Base-by-base conservation (phyloP, 2,888 invertebrate genomes). In the Andricus quercusramuli region DNA sequence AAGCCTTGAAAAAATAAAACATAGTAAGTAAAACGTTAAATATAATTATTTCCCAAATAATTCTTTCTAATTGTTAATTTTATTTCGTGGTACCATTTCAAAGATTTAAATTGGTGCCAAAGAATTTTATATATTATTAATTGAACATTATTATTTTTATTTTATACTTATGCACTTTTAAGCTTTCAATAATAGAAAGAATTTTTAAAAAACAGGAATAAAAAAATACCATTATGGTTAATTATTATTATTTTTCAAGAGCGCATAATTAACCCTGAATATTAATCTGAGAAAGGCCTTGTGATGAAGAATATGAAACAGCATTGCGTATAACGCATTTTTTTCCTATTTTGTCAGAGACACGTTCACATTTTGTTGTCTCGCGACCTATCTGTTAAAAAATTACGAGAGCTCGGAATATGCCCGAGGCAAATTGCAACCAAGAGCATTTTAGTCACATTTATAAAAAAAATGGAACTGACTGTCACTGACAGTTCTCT, bases 391-490 rank as follows among this genome's bases (percentile, higher is more conserved):
- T 79, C 70, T 62, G 67, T 59, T 56, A 59, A 65, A 59, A 77
- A 37, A 68, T 64, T 67, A 77, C 67, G 66, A 56, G 44, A 15
- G 62, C 32, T 77, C 62, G 64, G 74, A 65, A 47, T 44, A 68
- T 68, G 47, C 22, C 47, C 37, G 79, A 59, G 80, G 78, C 62
- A 56, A 74, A 79, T 77, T 81, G 79, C 80, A 79, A 74, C 83
- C 79, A 79, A 82, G 78, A 74, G 70, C 32, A 70, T 74, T 74
- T 56, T 29, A 74, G 79, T 84, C 74, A 83, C 83, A 85, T 86
- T 86, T 85, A 85, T 83, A 80, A 86, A 86, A 86, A 86, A 85
- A 86, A 85, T 85, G 80, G 79, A 78, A 82, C 78, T 65, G 56
- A 82, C 82, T 82, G 80, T 78, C 79, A 82, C 74, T 82, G 82